Base-by-base conservation (phyloP, 2,797 vertebrate species). In the Darevskia nairensis region DNA sequence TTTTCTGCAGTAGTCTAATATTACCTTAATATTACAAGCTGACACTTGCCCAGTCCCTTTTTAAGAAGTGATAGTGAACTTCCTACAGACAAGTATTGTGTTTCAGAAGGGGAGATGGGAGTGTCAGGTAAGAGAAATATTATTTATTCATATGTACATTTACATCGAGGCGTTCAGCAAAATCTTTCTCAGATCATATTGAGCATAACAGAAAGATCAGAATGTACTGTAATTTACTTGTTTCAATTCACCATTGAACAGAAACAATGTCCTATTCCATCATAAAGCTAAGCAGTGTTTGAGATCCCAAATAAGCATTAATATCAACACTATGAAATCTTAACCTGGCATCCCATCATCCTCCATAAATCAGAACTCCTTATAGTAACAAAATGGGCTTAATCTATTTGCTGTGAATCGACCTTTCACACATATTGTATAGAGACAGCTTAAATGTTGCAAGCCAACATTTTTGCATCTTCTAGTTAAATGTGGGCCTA, bases 401-500 rank as follows among this genome's bases (percentile, higher is more conserved):
- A 89, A 9, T 5, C 68, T 71, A 1, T 32, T 55, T 80, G 80
- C 39, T 17, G 5, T 17, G 32, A 76, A 64, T 8, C 29, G n/a
- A 21, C 76, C 66, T 89, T 59, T 76, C 77, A 79, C 83, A 88
- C 0, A 6, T 1, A 72, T 29, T 19, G n/a, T 68, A 87, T 86
- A 92, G 89, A 59, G 44, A 68, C 72, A 27, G 69, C 61, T 55
- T 32, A 89, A 89, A 86, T 90, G 32, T 72, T 90, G 61, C 3
- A 89, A n/a, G 71, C 23, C 29, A 1, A 1, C 17, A 55, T 55
- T 44, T 75, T 66, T 27, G 59, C 6, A 46, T 72, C 61, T 85
- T 88, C 7, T 87, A 90, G 91, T 84, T 89, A 91, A 90, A 92
- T 80, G 64, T 85, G 32, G 59, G 66, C 3, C 50, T 81, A 92